phyloP scores from a whole-genome alignment of 1,140 invertebrate species.

The Cydia splendana region DNA sequence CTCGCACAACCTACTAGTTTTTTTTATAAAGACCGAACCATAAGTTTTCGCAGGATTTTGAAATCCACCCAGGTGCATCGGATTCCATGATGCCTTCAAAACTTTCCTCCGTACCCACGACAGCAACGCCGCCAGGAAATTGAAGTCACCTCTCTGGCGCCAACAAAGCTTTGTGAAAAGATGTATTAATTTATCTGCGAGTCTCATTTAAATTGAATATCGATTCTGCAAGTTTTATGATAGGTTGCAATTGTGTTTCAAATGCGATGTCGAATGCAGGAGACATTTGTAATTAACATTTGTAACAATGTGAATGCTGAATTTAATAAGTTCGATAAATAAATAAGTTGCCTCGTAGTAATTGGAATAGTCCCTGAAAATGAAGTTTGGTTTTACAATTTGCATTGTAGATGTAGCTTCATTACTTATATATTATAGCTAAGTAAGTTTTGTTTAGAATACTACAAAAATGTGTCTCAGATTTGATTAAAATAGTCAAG shows the following conservation, averaged over 20 bases:
- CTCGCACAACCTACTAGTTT: no score
- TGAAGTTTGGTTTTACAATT: no score
- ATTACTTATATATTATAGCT: no score
- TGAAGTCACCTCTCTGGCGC: constrained; percentile 70
- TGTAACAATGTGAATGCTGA: not conserved
- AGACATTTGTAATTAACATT: constrained; percentile 23
- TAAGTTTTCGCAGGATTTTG: no score
- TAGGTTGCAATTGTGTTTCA: constrained; percentile 22
- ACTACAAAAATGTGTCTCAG: not conserved
- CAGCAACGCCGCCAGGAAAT: constrained; percentile 70
- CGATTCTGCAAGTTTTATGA: constrained; percentile 48
- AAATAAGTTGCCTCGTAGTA: not conserved
- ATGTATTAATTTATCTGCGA: constrained; percentile 75
- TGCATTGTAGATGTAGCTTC: no score
- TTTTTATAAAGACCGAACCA: no score
- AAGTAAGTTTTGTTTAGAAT: no score
- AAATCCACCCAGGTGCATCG: no score
- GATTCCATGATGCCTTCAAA: constrained; percentile 69
- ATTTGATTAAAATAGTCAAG: not conserved
- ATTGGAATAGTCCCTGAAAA: not conserved
- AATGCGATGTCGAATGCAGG: constrained; percentile 25
- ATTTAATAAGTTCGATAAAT: not conserved
- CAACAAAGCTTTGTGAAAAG: constrained; percentile 75
- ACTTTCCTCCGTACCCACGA: constrained; percentile 61
- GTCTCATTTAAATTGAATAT: constrained; percentile 74